Conservation (phyloP, 2,113 vertebrate species). For the Hyla sarda region DNA sequence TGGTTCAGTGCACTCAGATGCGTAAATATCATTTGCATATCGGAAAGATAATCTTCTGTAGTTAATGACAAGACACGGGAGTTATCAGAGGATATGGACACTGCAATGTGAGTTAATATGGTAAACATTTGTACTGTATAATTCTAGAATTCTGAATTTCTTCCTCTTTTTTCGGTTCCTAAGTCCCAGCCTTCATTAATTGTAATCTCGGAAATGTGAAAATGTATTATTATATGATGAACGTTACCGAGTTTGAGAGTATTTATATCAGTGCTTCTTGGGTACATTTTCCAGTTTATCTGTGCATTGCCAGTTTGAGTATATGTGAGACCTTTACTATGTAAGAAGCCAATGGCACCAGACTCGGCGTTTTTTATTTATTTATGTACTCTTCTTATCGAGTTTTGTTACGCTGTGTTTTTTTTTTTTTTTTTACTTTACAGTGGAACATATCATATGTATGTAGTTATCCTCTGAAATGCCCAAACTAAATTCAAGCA, state of each 20-base stretch:
- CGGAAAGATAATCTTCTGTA: constrained; percentile 34
- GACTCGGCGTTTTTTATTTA: constrained; percentile 9
- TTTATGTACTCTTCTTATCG: background rate
- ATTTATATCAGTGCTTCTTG: background rate
- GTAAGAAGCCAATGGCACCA: constrained; percentile 11
- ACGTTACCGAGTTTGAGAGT: background rate
- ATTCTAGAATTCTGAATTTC: background rate
- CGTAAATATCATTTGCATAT: constrained; percentile 46
- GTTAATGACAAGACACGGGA: constrained; percentile 15
- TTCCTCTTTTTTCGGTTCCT: background rate
- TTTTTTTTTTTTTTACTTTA: background rate
- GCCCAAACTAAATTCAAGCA: constrained; percentile 1
- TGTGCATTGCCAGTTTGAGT: constrained; percentile 8
- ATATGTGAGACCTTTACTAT: background rate
- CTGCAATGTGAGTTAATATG: background rate
- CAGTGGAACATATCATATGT: background rate
- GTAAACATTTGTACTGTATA: constrained; percentile 1
- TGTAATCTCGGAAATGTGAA: background rate
- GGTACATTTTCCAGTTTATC: background rate
- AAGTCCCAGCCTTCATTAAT: too few relatives aligned
- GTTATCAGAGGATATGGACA: constrained; percentile 35
- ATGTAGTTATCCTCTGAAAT: background rate
- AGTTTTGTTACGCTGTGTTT: background rate
- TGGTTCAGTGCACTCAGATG: constrained; percentile 38
- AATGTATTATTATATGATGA: background rate